phyloP scores from a whole-genome alignment of 2,797 vertebrate species.

The Leuciscus waleckii region DNA sequence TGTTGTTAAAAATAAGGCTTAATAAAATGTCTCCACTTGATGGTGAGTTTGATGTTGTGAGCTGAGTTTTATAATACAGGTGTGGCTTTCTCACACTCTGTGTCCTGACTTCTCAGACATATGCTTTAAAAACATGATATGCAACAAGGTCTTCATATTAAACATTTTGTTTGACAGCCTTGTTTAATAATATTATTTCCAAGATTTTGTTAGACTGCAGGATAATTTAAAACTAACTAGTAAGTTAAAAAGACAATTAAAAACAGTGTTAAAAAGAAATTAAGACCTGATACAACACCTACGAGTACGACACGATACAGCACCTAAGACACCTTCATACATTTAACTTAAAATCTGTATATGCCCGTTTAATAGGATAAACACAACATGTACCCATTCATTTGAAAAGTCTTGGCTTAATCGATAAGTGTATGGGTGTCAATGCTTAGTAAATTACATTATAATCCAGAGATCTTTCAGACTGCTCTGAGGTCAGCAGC shows the following conservation, averaged over 20 bases:
- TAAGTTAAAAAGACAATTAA: not conserved
- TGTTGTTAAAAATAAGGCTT: not conserved
- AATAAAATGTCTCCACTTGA: not conserved
- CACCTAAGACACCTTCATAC: not conserved
- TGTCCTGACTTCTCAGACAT: not conserved
- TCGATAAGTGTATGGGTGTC: not conserved
- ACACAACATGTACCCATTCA: not conserved
- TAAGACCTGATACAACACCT: not conserved
- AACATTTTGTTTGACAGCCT: not conserved
- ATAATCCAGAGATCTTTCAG: constrained; percentile 47
- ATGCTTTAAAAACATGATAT: not conserved
- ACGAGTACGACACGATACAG: not conserved
- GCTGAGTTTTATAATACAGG: not conserved
- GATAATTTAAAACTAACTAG: not conserved
- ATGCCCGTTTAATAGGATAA: not conserved
- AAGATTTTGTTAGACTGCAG: not conserved
- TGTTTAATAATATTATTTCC: not conserved
- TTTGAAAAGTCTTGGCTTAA: not conserved
- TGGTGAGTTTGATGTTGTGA: not conserved
- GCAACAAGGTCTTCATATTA: no score
- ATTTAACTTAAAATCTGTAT: not conserved
- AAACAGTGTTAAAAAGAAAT: not conserved
- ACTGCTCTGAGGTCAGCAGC: constrained; percentile 50
- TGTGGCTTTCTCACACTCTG: not conserved
- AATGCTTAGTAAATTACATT: constrained; percentile 16